Evolutionary conservation across 2,113 vertebrate species (phyloP), one percentile per base, ranked within the genome.

Genomic region (Cnemophilus loriae): DNA sequence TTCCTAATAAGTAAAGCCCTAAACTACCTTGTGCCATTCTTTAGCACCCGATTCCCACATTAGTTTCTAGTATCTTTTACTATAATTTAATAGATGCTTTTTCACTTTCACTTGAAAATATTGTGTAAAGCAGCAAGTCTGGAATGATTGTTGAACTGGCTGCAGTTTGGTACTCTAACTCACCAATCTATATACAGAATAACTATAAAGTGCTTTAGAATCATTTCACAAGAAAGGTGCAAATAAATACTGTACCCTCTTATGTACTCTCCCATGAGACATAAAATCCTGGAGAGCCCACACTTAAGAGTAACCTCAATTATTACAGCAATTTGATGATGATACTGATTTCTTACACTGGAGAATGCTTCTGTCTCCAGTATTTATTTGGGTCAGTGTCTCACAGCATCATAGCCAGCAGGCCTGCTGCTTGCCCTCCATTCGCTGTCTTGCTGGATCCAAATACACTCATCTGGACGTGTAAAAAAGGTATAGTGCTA

Each of bases 171-270:
- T 50, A 73, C 22, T 47, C 27, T 52, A 83, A 53, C 30, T 94
- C 49, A 57, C 32, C 37, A 61, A 44, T 37, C 39, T 71, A 14
- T 50, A 32, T 7, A 47, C 4, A 80, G 32, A 83, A 30, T 67
- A 77, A 90, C 60, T 55, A 84, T 83, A 93, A 96, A 96, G 93
- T 94, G 91, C 89, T 91, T 80, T 67, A 76, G 41, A 76, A 83
- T 55, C 9, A 3, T 75, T 91, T 69, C 46, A 79, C 13, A 49
- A 37, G 37, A 85, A 96, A 95, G 53, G 46, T 95, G 91, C 91
- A 94, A 69, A 83, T 70, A 83, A 75, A 73, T 41, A 61, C 4
- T 18, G 14, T 49, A 27, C 16, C 18, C 18, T 89, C 23, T 61
- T 73, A 73, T 2, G 4, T 57, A 41, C 49, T 79, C 12, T 73